Base-by-base conservation (phyloP, 2,888 invertebrate genomes). In the Melanostoma scalare region DNA sequence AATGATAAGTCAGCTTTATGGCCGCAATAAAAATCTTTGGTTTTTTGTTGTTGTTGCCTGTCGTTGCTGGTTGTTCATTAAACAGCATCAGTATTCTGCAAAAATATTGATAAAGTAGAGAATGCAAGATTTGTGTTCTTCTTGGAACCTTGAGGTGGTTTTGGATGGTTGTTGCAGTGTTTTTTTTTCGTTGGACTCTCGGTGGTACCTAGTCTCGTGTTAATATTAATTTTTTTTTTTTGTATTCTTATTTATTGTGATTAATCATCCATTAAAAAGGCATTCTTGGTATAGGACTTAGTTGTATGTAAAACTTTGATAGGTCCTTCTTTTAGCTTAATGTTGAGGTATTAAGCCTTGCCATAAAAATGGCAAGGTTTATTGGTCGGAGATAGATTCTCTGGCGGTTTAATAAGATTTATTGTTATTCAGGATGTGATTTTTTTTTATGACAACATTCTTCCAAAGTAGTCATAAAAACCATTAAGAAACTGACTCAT, bases 1-100 rank as follows among this genome's bases (percentile, higher is more conserved):
- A 67, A 68, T 68, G 52, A 68, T 68, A 60, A 67, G 60, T 60
- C 65, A 67, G 38, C 58, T 78, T 68, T 68, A 50, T 69, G 48
- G 71, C 31, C 56, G 65, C 50, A 71, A 71, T 71, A 71, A 71
- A 77, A 71, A 20, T 52, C 46, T 63, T 63, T 63, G 38, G n/a
- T 6, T 38, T 31, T 40, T 5, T 4, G 33, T 35, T 38, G 10
- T 55, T 55, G 20, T 20, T 20, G 20, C 20, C 20, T 20, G 20
- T 20, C 20, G 46, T 46, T 6, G 48, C n/a, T 63, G 63, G 31
- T 38, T 63, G 20, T 63, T 36, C 63, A 63, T 5, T 63, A 36
- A 38, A 36, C 46, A 63, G 36, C 46, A 46, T 61, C 20, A 48
- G 50, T 61, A 61, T 63, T 40, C 36, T 31, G 63, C 35, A 50